phyloP scores from a whole-genome alignment of 1,140 invertebrate genomes.

The Bombus breviceps region DNA sequence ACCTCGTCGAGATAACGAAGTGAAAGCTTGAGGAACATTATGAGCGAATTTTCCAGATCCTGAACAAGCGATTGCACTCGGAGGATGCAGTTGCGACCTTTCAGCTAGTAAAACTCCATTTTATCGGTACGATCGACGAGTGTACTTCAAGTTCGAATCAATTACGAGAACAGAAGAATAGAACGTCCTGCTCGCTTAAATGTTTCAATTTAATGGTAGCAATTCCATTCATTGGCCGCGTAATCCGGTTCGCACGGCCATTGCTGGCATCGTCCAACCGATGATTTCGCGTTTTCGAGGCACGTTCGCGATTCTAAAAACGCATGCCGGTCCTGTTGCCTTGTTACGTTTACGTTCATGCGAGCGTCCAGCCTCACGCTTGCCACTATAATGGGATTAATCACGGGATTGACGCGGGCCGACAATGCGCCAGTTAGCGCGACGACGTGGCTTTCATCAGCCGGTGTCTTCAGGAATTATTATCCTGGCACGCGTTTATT shows the following conservation, averaged over 20 bases:
- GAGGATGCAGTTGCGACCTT: neutral
- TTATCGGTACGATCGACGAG: neutral
- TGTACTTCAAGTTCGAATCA: neutral
- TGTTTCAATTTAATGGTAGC: constrained; percentile 2
- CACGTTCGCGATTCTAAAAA: constrained; percentile 27
- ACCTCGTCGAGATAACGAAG: neutral
- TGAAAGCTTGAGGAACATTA: no score
- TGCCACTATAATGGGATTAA: constrained; percentile 58
- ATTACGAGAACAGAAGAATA: neutral
- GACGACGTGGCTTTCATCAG: constrained; percentile 49
- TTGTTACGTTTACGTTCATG: neutral
- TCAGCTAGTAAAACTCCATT: constrained; percentile 5
- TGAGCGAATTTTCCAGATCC: neutral
- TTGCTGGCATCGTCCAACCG: neutral
- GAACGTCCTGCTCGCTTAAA: neutral
- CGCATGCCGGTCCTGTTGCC: neutral
- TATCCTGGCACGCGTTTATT: constrained; percentile 66
- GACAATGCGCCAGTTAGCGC: constrained; percentile 58
- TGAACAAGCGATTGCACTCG: neutral
- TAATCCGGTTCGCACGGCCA: neutral
- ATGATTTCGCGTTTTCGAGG: constrained; percentile 17
- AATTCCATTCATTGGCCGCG: neutral
- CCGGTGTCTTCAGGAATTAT: constrained; percentile 60
- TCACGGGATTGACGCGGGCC: constrained; percentile 7
- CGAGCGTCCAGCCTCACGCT: neutral